phyloP scores from a whole-genome alignment of 1,140 invertebrate species.

The Microplitis demolitor region DNA sequence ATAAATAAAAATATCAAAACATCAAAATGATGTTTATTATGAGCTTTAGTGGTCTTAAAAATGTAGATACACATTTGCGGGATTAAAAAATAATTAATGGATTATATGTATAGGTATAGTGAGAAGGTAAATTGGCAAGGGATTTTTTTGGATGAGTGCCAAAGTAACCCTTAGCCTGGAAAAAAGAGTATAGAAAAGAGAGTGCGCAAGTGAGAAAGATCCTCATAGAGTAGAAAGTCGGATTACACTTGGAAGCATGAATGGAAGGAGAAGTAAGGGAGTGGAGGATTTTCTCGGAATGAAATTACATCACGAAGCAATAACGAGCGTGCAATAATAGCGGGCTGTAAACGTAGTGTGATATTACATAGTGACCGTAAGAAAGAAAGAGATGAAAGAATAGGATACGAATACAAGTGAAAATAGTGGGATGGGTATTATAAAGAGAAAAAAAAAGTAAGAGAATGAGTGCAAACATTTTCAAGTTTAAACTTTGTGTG shows the following conservation, averaged over 20 bases:
- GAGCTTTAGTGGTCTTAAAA: neutral
- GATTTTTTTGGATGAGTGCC: slow-evolving; percentile 6
- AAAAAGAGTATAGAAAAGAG: neutral
- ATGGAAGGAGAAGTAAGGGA: neutral
- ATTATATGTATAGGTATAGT: slow-evolving; percentile 11
- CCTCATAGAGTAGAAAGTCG: neutral
- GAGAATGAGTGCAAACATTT: neutral
- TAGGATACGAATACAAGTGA: neutral
- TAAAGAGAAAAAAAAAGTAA: neutral
- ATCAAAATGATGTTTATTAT: too few relatives aligned
- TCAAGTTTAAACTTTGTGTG: neutral
- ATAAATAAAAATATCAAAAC: too few relatives aligned
- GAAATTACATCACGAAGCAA: slow-evolving; percentile 42
- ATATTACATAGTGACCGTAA: neutral
- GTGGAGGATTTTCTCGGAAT: slow-evolving; percentile 21
- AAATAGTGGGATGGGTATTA: too few relatives aligned
- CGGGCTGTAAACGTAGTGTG: slow-evolving; percentile 26
- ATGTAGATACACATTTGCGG: neutral
- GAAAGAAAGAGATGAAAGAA: neutral
- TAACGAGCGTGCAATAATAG: slow-evolving; percentile 45
- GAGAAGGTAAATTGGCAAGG: neutral
- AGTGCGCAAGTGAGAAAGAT: neutral
- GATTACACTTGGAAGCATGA: neutral
- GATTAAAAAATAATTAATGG: neutral
- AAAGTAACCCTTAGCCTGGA: neutral